These are phyloP conservation scores for Teinopalpus imperialis DNA, from an alignment of 2,888 invertebrate species.

Conservation along the genomic window DNA sequence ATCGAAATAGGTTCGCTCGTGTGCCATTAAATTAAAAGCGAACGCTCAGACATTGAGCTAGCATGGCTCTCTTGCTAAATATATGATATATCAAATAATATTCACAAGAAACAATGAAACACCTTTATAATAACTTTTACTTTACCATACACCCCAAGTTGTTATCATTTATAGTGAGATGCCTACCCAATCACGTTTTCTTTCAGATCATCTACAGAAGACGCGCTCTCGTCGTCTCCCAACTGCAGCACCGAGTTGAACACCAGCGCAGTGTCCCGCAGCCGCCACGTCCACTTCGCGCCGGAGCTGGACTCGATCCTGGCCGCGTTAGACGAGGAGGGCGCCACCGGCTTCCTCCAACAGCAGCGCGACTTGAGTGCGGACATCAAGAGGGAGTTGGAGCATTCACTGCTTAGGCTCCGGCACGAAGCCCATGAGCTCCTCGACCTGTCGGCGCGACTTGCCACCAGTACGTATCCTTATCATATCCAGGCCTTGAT, in stretches of 20 bases:
- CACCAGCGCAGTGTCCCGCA: slow-evolving; percentile 47
- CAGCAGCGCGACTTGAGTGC: slow-evolving; percentile 73
- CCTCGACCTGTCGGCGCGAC: slow-evolving; percentile 79
- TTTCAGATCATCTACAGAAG: slow-evolving; percentile 44
- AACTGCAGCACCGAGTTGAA: slow-evolving; percentile 41
- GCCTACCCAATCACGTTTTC: too few relatives aligned
- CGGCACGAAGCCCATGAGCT: slow-evolving; percentile 87
- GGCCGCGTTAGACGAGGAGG: slow-evolving; percentile 83
- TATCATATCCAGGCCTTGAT: too few relatives aligned
- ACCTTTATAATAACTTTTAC: too few relatives aligned
- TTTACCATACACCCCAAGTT: too few relatives aligned
- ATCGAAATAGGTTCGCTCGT: too few relatives aligned
- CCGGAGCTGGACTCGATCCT: slow-evolving; percentile 84
- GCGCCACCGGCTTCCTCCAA: slow-evolving; percentile 79
- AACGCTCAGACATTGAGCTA: too few relatives aligned
- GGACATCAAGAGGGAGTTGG: slow-evolving; percentile 85
- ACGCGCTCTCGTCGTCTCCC: slow-evolving; percentile 45
- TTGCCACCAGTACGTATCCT: slow-evolving; percentile 47
- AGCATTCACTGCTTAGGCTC: slow-evolving; percentile 85
- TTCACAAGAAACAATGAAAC: too few relatives aligned
- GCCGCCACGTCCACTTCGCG: slow-evolving; percentile 86
- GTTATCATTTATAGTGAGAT: too few relatives aligned
- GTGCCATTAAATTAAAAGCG: too few relatives aligned
- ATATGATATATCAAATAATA: too few relatives aligned
- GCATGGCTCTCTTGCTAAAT: too few relatives aligned